Evolutionary conservation across 1,140 invertebrate genomes (phyloP).

Genomic region (Samia ricini): DNA sequence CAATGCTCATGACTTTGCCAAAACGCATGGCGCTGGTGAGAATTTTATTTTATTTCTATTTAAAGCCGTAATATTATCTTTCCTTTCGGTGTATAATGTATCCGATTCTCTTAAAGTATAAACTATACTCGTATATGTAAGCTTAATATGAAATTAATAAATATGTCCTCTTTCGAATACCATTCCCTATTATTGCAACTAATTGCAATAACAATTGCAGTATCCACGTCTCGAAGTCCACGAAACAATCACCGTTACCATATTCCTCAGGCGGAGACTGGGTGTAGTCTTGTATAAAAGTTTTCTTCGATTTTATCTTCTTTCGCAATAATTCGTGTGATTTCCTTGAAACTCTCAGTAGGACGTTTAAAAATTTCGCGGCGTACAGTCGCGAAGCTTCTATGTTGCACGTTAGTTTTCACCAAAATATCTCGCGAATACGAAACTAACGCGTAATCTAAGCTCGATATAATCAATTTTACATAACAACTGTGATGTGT

Average conservation of each 20-base stretch:
- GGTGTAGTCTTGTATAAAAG: constrained; percentile 46
- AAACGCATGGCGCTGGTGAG: constrained; percentile 58
- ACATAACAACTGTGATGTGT: constrained; percentile 95
- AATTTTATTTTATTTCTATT: constrained; percentile 1
- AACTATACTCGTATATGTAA: too few species aligned
- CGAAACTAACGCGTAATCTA: constrained; percentile 90
- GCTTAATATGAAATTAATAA: too few species aligned
- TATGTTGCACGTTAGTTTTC: constrained; percentile 82
- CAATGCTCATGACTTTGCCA: constrained; percentile 57
- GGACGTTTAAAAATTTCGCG: constrained; percentile 91
- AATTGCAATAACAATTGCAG: constrained; percentile 88
- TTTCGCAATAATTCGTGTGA: constrained; percentile 63
- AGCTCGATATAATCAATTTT: constrained; percentile 92
- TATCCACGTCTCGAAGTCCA: constrained; percentile 87
- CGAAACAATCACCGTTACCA: constrained; percentile 40
- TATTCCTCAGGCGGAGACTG: constrained; percentile 27
- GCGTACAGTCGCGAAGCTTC: constrained; percentile 92
- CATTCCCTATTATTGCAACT: too few species aligned
- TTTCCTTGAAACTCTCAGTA: constrained; percentile 85
- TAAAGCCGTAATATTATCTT: too few species aligned
- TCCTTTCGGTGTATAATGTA: too few species aligned
- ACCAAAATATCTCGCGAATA: constrained; percentile 85
- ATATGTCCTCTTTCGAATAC: too few species aligned
- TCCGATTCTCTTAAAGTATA: too few species aligned
- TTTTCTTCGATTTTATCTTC: constrained; percentile 65